A percentile compares a stretch with the other conserved stretches of the same genome.
phyloP scores from a whole-genome alignment of 1,140 invertebrate species.

The Neoseiulus cucumeris region DNA sequence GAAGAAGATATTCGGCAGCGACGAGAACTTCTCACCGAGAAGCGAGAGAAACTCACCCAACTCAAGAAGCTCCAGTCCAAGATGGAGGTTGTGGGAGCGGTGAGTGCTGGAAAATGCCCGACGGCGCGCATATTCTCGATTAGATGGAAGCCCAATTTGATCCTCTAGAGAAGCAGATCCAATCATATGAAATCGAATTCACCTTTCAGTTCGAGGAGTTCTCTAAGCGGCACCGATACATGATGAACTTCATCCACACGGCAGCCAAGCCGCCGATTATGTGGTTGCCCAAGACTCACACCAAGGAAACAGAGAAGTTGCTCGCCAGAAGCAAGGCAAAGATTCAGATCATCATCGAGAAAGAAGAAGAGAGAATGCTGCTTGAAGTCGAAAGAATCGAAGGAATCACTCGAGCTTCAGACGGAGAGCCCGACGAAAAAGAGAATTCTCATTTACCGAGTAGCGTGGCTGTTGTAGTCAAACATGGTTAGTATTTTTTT shows the following conservation, averaged over 20 bases:
- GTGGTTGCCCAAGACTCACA: neutral
- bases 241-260: constrained; percentile 3
- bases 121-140: too few relatives aligned
- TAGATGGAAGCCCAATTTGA: too few relatives aligned
- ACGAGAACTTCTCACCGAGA: neutral
- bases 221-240: constrained; percentile 3
- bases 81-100: neutral
- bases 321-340: neutral
- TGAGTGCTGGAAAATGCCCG: neutral
- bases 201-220: constrained; percentile 9
- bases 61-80: neutral
- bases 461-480: constrained; percentile 1
- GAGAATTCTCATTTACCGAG: neutral
- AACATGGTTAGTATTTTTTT: neutral
- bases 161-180: too few relatives aligned
- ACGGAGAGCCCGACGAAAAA: neutral
- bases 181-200: too few relatives aligned
- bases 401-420: neutral
- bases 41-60: neutral
- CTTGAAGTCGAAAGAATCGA: constrained; percentile 3
- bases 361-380: neutral
- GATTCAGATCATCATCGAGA: neutral
- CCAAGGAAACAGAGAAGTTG: neutral
- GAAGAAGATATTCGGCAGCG: neutral
- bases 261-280: neutral